Percentiles rank a stretch among this genome's conserved stretches.
These are phyloP conservation scores for Aldabrachelys gigantea DNA, from an alignment of 2,113 vertebrate genomes.

Conservation along the genomic window DNA sequence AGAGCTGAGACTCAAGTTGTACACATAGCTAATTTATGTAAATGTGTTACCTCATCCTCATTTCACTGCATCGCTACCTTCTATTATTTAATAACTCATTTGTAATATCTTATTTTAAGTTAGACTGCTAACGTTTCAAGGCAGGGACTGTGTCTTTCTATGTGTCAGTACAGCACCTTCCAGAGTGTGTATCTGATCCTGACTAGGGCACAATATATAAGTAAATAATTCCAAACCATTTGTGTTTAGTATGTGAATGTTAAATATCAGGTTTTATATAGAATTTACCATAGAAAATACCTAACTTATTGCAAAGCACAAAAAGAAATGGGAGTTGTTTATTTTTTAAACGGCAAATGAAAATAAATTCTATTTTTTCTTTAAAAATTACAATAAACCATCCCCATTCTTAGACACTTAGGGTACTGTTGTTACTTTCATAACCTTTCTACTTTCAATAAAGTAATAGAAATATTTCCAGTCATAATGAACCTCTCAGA, in stretches of 20 bases:
- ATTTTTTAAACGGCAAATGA: not conserved
- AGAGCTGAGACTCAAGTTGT: not conserved
- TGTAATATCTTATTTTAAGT: not conserved
- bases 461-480: not conserved
- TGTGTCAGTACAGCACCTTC: not conserved
- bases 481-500: not conserved
- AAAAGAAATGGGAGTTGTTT: not conserved
- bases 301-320: not conserved
- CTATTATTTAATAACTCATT: not conserved
- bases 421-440: not conserved
- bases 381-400: not conserved
- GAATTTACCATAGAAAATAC: not conserved
- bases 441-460: not conserved
- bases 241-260: not conserved
- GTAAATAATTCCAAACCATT: not conserved
- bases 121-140: not conserved
- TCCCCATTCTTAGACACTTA: not conserved
- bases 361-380: not conserved
- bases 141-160: not conserved
- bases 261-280: not conserved
- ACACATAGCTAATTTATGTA: not conserved
- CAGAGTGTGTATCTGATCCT: not conserved
- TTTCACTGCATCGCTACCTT: not conserved
- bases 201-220: not conserved
- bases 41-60: not conserved